Evolutionary conservation across 2,113 vertebrate species (phyloP).

Genomic region (Cercocebus atys): DNA sequence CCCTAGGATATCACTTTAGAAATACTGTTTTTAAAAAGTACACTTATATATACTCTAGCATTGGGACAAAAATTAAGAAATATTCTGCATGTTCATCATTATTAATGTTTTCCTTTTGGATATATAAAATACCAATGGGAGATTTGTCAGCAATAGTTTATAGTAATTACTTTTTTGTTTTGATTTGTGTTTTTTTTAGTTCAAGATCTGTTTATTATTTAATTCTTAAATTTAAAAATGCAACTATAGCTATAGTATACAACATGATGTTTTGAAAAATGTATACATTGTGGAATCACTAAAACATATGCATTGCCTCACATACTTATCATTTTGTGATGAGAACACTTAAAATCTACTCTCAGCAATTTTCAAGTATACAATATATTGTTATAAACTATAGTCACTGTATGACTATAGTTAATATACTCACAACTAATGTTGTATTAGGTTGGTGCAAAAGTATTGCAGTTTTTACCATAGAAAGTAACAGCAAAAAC

Average conservation of each 20-base stretch:
- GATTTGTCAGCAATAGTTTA: neutral
- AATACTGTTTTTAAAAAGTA: neutral
- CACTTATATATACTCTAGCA: neutral
- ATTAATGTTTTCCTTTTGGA: neutral
- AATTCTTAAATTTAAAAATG: neutral
- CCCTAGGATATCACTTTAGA: neutral
- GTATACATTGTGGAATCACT: neutral
- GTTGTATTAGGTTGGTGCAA: no score
- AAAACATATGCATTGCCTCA: neutral
- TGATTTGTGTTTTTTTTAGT: neutral
- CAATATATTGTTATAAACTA: neutral
- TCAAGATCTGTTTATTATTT: neutral
- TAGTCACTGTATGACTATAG: neutral
- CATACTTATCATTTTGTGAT: neutral
- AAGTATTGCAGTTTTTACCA: no score
- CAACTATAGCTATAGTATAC: neutral
- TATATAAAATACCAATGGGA: neutral
- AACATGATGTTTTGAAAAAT: neutral
- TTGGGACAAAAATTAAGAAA: neutral
- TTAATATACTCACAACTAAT: no score
- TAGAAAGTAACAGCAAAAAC: no score
- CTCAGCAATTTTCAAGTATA: neutral
- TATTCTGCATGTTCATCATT: neutral
- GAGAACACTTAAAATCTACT: neutral
- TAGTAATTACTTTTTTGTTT: neutral